A percentile compares a stretch with the other conserved stretches of the same genome.
phyloP scores from a whole-genome alignment of 2,797 vertebrate genomes.

The Gadopsis bispinosus region DNA sequence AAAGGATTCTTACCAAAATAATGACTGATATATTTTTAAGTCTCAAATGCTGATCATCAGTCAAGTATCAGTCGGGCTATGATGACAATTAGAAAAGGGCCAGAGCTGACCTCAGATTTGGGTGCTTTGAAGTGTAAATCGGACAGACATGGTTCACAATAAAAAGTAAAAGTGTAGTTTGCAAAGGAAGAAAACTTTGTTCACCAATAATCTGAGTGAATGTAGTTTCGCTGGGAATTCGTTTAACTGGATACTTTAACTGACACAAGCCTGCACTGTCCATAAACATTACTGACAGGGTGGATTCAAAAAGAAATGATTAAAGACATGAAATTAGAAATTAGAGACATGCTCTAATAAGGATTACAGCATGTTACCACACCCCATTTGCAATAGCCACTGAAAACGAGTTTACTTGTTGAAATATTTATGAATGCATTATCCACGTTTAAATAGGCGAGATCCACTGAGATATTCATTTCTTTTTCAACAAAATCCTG shows the following conservation, averaged over 20 bases:
- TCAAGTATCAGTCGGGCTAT: not conserved
- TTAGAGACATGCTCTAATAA: not conserved
- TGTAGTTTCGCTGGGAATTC: not conserved
- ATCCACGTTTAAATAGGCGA: not conserved
- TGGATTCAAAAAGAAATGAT: conserved; percentile 1
- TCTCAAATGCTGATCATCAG: not conserved
- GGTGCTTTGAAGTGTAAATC: not conserved
- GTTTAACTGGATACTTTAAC: not conserved
- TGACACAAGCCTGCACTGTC: not conserved
- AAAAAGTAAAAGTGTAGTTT: not conserved
- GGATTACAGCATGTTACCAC: not conserved
- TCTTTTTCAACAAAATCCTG: not conserved
- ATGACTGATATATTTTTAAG: not conserved
- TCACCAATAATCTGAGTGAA: not conserved
- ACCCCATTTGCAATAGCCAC: not conserved
- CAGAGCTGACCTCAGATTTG: not conserved
- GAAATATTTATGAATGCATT: conserved; percentile 19
- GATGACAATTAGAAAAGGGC: not conserved
- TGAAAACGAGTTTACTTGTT: conserved; percentile 3
- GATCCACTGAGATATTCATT: conserved; percentile 6
- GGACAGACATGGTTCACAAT: not conserved
- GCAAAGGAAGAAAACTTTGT: not conserved
- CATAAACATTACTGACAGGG: not conserved
- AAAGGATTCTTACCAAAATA: not conserved
- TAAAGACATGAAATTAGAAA: not conserved